Base-by-base conservation (phyloP, 2,113 vertebrate species). In the Etia nguti region DNA sequence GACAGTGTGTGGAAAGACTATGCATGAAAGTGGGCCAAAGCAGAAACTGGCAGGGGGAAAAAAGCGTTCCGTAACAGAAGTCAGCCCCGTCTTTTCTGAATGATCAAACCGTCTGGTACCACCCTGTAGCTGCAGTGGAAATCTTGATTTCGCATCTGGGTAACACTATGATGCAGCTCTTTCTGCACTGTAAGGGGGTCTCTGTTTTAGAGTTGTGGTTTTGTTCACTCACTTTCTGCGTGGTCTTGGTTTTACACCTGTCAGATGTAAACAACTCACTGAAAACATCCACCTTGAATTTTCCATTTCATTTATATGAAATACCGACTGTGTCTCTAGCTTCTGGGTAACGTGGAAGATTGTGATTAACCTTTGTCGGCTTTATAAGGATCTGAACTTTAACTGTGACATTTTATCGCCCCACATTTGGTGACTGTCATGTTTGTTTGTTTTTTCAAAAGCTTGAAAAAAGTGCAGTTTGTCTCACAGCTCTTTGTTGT, bases 1-100 rank as follows among this genome's bases (percentile, higher is more conserved):
- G 22, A 84, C 38, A 38, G 79, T 20, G 20, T 82, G 57, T 82
- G 92, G 91, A 94, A 92, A 93, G 16, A 60, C 8, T 22, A 7
- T 9, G 10, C 24, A 50, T 43, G 46, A 73, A 55, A 18, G 80
- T 65, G 62, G 57, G 82, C 77, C 77, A 26, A 13, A 52, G 46
- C 6, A 62, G 60, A 85, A 36, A 18, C 29, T 38, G 2, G 46
- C 29, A 77, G 5, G 2, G 9, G 20, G 36, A 48, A 18, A 18
- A 18, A 86, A 36, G 50, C n/a, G 60, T 90, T 73, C 70, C 80
- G 36, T 15, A 80, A 38, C 38, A 62, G 9, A 70, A 52, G 10
- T 18, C 10, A 48, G 11, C 2, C 26, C 10, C 3, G 2, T 73
- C 24, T 86, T 87, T 77, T 90, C 54, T 73, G 10, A 81, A 81